Evolutionary conservation across 2,888 invertebrate species (phyloP).

Genomic region (Cantharis rustica): DNA sequence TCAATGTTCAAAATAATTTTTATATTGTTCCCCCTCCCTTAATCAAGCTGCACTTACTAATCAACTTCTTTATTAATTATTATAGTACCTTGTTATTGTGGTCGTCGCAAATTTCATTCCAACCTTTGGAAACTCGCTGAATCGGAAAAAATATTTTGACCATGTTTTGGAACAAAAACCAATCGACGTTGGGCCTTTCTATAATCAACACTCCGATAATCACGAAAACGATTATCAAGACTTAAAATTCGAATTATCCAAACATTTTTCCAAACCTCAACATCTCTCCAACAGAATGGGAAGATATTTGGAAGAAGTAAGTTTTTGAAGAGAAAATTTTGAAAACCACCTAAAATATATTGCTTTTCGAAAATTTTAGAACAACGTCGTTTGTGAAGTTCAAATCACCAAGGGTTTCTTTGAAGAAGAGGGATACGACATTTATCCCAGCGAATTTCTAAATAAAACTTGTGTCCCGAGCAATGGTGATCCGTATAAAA

Average conservation of each 20-base stretch:
- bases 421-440: slow-evolving; percentile 39
- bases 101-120: neutral
- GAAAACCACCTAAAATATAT: neutral
- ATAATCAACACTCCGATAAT: neutral
- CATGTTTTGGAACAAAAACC: neutral
- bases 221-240: neutral
- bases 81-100: slow-evolving; percentile 8
- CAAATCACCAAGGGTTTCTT: slow-evolving; percentile 2
- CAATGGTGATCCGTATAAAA: slow-evolving; percentile 12
- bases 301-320: neutral
- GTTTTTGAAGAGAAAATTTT: neutral
- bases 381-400: slow-evolving; percentile 16
- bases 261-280: neutral
- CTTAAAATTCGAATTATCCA: neutral
- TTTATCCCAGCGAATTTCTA: slow-evolving; percentile 39
- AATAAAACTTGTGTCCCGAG: slow-evolving; percentile 27
- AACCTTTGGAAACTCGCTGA: neutral
- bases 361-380: slow-evolving; percentile 6
- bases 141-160: neutral
- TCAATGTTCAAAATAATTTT: slow-evolving; percentile 15
- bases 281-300: neutral
- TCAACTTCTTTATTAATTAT: neutral
- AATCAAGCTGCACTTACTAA: neutral
- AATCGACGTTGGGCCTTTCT: neutral
- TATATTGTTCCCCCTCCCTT: neutral